phyloP scores from a whole-genome alignment of 2,888 invertebrate species.

The Vesta saturnalis region DNA sequence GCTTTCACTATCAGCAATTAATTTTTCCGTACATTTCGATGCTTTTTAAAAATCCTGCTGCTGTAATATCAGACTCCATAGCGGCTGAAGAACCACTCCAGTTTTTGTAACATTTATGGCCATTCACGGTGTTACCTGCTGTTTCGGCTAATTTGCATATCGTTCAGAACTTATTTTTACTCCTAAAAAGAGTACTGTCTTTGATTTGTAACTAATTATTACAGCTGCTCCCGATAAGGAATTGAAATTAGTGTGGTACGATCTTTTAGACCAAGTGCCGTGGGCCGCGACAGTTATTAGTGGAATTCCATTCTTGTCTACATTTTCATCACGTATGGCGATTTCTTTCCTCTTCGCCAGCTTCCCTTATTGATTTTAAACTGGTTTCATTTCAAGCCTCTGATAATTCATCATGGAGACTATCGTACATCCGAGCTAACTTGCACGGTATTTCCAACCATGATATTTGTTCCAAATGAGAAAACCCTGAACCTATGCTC shows the following conservation, averaged over 20 bases:
- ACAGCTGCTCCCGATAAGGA: conserved; percentile 26
- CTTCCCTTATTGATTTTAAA: neutral
- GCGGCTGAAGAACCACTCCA: conserved; percentile 21
- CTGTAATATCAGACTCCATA: conserved; percentile 35
- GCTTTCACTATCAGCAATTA: conserved; percentile 41
- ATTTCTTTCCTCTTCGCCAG: neutral
- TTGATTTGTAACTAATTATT: conserved; percentile 20
- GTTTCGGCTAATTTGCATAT: conserved; percentile 10
- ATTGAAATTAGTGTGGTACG: conserved; percentile 27
- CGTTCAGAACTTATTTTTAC: conserved; percentile 28
- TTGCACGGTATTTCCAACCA: neutral
- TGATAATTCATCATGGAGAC: neutral
- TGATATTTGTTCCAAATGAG: neutral
- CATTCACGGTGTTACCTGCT: neutral
- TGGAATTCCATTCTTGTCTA: conserved; percentile 10
- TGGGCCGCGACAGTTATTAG: conserved; percentile 27
- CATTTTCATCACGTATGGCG: neutral
- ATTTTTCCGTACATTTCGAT: conserved; percentile 32
- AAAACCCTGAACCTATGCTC: conserved; percentile 2
- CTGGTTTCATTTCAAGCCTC: neutral
- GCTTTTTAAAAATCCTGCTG: conserved; percentile 38
- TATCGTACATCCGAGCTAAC: neutral
- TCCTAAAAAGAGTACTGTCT: conserved; percentile 51
- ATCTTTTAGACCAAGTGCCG: conserved; percentile 28
- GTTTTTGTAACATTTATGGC: conserved; percentile 32